phyloP scores from a whole-genome alignment of 2,888 invertebrate genomes.

The Drosophila ezoana region DNA sequence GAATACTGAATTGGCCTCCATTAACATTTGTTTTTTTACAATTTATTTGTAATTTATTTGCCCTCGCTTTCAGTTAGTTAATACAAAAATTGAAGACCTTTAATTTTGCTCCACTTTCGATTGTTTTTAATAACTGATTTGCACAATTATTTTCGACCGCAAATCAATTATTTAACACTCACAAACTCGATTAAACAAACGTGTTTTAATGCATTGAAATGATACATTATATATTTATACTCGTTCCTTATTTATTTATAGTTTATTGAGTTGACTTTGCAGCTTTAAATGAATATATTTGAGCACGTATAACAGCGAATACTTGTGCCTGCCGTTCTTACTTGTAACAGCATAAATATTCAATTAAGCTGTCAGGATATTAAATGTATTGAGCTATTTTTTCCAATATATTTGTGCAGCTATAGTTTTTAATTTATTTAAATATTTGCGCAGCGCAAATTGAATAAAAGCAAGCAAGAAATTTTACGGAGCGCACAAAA shows the following conservation, averaged over 20 bases:
- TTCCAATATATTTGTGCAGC: background rate
- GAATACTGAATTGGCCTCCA: too few relatives aligned
- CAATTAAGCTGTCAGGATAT: background rate
- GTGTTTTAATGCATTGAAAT: too few relatives aligned
- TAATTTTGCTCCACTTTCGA: too few relatives aligned
- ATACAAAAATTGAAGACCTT: too few relatives aligned
- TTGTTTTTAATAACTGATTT: too few relatives aligned
- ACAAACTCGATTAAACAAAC: too few relatives aligned
- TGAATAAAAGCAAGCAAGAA: background rate
- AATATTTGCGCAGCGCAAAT: background rate
- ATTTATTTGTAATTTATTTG: too few relatives aligned
- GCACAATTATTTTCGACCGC: too few relatives aligned
- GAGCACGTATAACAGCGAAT: background rate
- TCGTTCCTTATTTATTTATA: background rate
- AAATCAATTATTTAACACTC: too few relatives aligned
- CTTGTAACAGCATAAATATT: background rate
- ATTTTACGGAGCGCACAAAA: slow-evolving; percentile 26
- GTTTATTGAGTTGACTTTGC: background rate
- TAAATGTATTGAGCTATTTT: background rate
- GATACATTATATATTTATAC: too few relatives aligned
- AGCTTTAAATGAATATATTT: background rate
- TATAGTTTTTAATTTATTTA: background rate
- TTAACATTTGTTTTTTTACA: too few relatives aligned
- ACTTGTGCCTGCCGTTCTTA: background rate
- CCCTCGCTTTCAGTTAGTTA: too few relatives aligned